Evolutionary conservation across 2,113 vertebrate genomes (phyloP), one percentile per base, ranked within the genome.

Genomic region (Apteryx owenii): DNA sequence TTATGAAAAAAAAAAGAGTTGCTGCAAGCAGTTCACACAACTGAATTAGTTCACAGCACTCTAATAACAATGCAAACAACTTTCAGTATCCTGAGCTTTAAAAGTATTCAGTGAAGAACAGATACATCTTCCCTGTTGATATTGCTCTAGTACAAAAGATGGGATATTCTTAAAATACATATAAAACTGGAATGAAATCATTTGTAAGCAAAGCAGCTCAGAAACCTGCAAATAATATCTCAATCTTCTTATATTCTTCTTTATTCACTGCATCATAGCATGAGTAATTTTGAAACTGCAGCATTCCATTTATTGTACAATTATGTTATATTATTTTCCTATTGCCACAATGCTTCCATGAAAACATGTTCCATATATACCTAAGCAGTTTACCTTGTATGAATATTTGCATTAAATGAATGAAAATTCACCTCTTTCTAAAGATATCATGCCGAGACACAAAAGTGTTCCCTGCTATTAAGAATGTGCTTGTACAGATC

Each of bases 381-480:
- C 89, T 97, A 97, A 98, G 97, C 96, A 97, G 97, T 97, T 98
- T 98, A 98, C 97, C 85, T 98, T 89, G 95, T 89, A 94, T 96
- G 97, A 98, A 95, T 98, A 98, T 98, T 98, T 98, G 98, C 98
- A 98, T 98, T 98, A 98, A 98, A 98, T 98, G 98, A 98, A 98
- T 97, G 96, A 98, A 98, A 98, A 98, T 97, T 97, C 95, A 95
- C 93, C 85, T 97, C 89, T 97, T 96, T 97, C 88, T 95, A 88
- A 97, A 97, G 98, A 95, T 96, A 97, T 77, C 98, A 96, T 72
- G 95, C 97, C 26, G 93, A 98, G 98, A 97, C 95, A 97, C 95
- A 95, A 86, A 98, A 97, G 93, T 96, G 91, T 97, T 98, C 90
- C 97, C 97, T 97, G 97, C 97, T 98, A 98, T 98, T 98, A 97